A percentile compares a stretch with the other conserved stretches of the same genome.
These are phyloP conservation scores for Mugil cephalus DNA, from an alignment of 2,113 vertebrate genomes.

Conservation along the genomic window DNA sequence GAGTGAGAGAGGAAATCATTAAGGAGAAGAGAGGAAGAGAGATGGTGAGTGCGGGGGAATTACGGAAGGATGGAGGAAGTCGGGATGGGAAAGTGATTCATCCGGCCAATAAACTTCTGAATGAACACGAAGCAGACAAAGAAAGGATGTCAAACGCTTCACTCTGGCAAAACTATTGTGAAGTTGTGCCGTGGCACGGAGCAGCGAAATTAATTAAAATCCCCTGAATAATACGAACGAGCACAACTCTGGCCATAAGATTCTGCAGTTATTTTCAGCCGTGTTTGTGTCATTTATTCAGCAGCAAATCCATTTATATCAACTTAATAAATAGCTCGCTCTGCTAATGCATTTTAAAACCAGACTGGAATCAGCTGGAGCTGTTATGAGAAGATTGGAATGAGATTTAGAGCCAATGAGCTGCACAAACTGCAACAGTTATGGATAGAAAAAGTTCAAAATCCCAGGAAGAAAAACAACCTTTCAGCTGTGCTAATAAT, in stretches of 20 bases:
- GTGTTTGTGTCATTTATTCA: neutral
- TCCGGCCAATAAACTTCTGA: constrained; percentile 24
- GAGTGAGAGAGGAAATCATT: constrained; percentile 71
- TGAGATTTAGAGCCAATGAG: neutral
- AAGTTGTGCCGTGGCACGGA: neutral
- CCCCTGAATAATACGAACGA: neutral
- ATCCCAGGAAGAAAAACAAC: neutral
- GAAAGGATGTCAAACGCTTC: constrained; percentile 22
- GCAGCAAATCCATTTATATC: neutral
- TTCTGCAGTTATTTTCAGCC: neutral
- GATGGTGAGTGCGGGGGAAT: constrained; percentile 21
- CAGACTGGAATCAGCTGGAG: neutral
- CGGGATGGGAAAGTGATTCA: constrained; percentile 31
- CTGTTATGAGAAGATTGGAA: neutral
- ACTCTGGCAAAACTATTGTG: neutral
- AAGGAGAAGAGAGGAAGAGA: constrained; percentile 44
- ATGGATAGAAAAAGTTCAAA: constrained; percentile 1
- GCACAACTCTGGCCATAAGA: neutral
- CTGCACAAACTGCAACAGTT: neutral
- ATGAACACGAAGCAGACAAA: constrained; percentile 29
- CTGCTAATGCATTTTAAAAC: neutral
- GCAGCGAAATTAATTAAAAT: constrained; percentile 11
- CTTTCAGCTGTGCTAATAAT: constrained; percentile 9
- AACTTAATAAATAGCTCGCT: neutral
- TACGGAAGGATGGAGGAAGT: constrained; percentile 43